phyloP scores from a whole-genome alignment of 2,113 vertebrate species.

The Esox niger region DNA sequence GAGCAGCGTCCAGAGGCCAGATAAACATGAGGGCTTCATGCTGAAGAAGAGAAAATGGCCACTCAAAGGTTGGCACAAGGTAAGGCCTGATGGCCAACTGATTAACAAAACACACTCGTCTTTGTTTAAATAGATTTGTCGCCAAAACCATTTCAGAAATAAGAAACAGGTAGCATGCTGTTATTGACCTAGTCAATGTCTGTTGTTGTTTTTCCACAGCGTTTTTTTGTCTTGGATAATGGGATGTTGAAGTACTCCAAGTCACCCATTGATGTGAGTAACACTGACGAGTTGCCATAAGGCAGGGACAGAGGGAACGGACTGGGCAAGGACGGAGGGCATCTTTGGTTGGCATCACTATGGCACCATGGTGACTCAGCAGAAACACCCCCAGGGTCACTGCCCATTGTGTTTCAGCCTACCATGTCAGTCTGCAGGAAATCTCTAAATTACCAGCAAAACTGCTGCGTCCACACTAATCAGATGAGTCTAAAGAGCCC shows the following conservation, averaged over 20 bases:
- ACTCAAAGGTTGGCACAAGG: constrained; percentile 99
- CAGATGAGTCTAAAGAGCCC: background rate
- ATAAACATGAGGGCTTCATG: constrained; percentile 98
- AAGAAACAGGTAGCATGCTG: background rate
- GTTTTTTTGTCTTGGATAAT: constrained; percentile 98
- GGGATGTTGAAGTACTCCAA: constrained; percentile 99
- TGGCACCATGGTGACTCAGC: constrained; percentile 49
- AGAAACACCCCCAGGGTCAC: constrained; percentile 42
- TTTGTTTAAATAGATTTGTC: background rate
- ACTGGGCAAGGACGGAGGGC: constrained; percentile 25
- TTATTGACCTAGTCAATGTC: constrained; percentile 18
- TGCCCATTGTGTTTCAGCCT: constrained; percentile 29
- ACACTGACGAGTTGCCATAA: constrained; percentile 48
- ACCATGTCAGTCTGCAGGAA: constrained; percentile 8
- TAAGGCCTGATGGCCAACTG: constrained; percentile 50
- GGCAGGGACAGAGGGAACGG: constrained; percentile 7
- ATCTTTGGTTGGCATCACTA: constrained; percentile 34
- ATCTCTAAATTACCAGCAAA: constrained; percentile 6
- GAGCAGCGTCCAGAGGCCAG: constrained; percentile 92
- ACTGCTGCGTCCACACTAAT: constrained; percentile 4
- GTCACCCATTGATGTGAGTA: constrained; percentile 97
- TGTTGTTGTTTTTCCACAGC: constrained; percentile 73
- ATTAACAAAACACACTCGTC: constrained; percentile 12
- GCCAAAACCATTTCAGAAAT: background rate
- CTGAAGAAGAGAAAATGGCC: constrained; percentile 99